A percentile compares a stretch with the other conserved stretches of the same genome.
Conservation (phyloP, 2,113 vertebrate species). For the Todiramphus chloris region DNA sequence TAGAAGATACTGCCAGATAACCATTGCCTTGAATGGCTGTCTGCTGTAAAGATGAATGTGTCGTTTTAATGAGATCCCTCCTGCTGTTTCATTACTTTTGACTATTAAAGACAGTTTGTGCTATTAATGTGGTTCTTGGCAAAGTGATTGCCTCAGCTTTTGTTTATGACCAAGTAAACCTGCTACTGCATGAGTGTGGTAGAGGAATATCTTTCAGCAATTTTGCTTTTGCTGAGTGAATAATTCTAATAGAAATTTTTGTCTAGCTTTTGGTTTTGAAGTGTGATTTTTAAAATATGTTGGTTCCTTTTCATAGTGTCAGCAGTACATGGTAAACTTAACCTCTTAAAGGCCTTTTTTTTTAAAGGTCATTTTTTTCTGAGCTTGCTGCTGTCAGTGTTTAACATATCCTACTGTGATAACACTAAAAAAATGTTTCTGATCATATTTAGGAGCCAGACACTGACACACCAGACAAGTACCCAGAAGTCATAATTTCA, state of each 20-base stretch:
- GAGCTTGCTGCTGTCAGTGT: neutral
- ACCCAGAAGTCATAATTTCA: neutral
- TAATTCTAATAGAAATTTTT: neutral
- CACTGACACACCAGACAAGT: neutral
- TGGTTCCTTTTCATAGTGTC: neutral
- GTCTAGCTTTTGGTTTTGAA: neutral
- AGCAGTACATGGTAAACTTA: neutral
- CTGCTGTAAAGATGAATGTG: neutral
- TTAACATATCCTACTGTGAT: neutral
- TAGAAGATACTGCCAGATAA: neutral
- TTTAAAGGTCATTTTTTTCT: neutral
- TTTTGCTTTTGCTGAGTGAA: neutral
- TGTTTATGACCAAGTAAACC: neutral
- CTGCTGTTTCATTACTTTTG: constrained; percentile 40
- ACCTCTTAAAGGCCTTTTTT: neutral
- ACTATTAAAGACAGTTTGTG: constrained; percentile 49
- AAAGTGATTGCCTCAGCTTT: constrained; percentile 36
- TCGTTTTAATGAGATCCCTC: constrained; percentile 24
- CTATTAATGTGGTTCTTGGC: neutral
- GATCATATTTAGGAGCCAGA: neutral
- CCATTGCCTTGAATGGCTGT: neutral
- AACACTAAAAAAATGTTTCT: neutral
- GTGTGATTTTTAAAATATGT: neutral
- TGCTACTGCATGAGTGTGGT: neutral
- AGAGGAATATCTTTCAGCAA: constrained; percentile 1